Percentiles rank a stretch among this genome's conserved stretches.
Conservation (phyloP, 2,888 invertebrate species). For the Kuschelorhynchus macadamiae region DNA sequence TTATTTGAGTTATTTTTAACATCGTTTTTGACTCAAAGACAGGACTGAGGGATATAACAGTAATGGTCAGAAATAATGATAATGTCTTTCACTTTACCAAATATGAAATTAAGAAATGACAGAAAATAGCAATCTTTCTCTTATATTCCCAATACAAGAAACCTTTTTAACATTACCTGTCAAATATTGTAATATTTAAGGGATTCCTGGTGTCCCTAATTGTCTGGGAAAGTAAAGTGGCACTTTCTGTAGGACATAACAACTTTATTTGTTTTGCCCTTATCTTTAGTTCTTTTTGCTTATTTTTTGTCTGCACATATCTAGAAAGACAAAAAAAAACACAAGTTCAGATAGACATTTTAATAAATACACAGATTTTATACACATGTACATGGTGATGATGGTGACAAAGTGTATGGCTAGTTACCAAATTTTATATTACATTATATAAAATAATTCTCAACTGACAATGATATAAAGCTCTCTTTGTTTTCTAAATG, state of each 20-base stretch:
- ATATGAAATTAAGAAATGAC: too few relatives aligned
- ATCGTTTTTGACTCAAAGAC: too few relatives aligned
- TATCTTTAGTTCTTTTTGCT: slow-evolving; percentile 64
- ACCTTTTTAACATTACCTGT: too few relatives aligned
- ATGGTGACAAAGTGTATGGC: not conserved
- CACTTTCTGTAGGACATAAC: slow-evolving; percentile 67
- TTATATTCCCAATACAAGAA: too few relatives aligned
- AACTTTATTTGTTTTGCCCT: slow-evolving; percentile 63
- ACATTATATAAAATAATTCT: not conserved
- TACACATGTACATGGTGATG: not conserved
- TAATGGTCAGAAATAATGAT: too few relatives aligned
- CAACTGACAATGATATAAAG: not conserved
- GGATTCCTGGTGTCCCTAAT: slow-evolving; percentile 56
- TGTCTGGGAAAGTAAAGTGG: slow-evolving; percentile 66
- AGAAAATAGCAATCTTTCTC: too few relatives aligned
- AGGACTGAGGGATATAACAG: too few relatives aligned
- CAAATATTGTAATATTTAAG: slow-evolving; percentile 60
- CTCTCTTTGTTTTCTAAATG: too few relatives aligned
- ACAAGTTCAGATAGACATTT: not conserved
- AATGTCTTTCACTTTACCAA: too few relatives aligned
- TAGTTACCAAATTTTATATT: not conserved
- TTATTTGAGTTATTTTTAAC: too few relatives aligned
- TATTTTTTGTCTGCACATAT: slow-evolving; percentile 68
- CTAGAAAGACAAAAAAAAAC: slow-evolving; percentile 58
- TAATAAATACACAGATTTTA: not conserved